Percentiles rank a stretch among this genome's conserved stretches.
Conservation (phyloP, 2,888 invertebrate genomes). For the Cataglyphis albicans region DNA sequence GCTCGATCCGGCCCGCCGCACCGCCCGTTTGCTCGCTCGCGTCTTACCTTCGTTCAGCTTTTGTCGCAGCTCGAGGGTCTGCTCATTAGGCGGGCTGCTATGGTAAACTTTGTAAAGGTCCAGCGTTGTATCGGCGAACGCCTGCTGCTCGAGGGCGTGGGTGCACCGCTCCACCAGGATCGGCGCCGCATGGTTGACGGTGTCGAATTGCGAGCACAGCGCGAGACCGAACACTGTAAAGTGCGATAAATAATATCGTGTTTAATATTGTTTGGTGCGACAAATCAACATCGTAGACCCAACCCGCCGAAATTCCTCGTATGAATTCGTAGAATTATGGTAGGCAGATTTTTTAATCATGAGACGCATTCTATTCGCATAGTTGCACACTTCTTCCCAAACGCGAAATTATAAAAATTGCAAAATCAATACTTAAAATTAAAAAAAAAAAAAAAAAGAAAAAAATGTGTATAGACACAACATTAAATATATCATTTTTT, state of each 20-base stretch:
- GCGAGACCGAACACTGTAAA: constrained; percentile 89
- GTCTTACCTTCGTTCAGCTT: constrained; percentile 86
- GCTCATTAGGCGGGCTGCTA: constrained; percentile 88
- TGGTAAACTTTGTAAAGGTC: constrained; percentile 91
- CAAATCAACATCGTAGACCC: not conserved
- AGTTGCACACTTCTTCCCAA: not conserved
- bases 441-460: not conserved
- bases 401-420: not conserved
- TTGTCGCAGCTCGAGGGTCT: constrained; percentile 88
- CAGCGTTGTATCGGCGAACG: constrained; percentile 86
- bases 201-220: constrained; percentile 89
- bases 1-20: constrained; percentile 28
- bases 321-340: not conserved
- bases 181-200: constrained; percentile 88
- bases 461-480: not conserved
- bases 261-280: not conserved
- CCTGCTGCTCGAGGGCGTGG: constrained; percentile 88
- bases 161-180: constrained; percentile 88
- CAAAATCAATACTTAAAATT: not conserved
- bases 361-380: not conserved
- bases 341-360: not conserved
- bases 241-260: constrained; percentile 9
- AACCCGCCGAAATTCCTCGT: not conserved
- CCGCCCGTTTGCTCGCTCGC: not conserved
- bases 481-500: not conserved